Percentiles rank a stretch among this genome's conserved stretches.
Conservation (phyloP, 1,140 invertebrate genomes). For the Bombus terrestris region DNA sequence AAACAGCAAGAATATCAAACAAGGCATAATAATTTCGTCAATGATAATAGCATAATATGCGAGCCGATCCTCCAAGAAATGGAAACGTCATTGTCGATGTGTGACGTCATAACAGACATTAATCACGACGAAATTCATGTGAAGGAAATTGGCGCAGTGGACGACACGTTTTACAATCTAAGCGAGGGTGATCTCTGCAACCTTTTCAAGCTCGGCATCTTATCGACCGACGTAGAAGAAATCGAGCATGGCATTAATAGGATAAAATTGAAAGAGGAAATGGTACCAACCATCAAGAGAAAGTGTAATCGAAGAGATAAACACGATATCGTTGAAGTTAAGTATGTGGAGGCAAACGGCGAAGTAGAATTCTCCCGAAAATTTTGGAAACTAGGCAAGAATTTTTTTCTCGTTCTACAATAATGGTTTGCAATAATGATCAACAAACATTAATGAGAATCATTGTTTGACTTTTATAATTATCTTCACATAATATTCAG, state of each 20-base stretch:
- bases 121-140: conserved; percentile 37
- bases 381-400: conserved; percentile 45
- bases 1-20: background rate
- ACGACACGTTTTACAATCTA: conserved; percentile 50
- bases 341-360: conserved; percentile 64
- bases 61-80: background rate
- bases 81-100: background rate
- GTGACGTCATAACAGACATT: background rate
- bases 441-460: no score
- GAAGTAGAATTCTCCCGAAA: conserved; percentile 59
- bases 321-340: conserved; percentile 37
- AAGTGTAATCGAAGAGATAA: conserved; percentile 48
- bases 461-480: no score
- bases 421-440: no score
- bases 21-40: background rate
- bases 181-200: conserved; percentile 57
- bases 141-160: conserved; percentile 25
- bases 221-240: conserved; percentile 54
- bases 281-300: conserved; percentile 55
- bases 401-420: background rate
- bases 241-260: conserved; percentile 66
- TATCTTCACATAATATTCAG: background rate
- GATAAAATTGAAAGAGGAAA: conserved; percentile 66
- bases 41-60: background rate
- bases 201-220: conserved; percentile 66